These are phyloP conservation scores for Enoplosus armatus DNA, from an alignment of 2,797 vertebrate species.

Conservation along the genomic window DNA sequence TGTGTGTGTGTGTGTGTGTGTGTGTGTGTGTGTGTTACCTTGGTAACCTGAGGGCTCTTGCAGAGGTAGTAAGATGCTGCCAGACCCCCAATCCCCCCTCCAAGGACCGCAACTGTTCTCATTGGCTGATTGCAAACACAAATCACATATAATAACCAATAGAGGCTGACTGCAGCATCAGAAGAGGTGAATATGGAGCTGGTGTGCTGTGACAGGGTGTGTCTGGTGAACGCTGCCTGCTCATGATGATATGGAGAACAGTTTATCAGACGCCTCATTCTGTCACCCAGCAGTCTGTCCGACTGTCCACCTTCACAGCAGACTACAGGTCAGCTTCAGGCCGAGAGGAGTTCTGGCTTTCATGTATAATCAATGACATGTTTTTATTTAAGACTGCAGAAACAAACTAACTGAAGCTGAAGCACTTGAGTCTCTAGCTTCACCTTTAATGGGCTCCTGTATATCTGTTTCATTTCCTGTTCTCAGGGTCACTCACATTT, in stretches of 20 bases:
- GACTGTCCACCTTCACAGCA: neutral
- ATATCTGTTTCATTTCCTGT: too few relatives aligned
- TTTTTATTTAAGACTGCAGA: too few relatives aligned
- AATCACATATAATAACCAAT: neutral
- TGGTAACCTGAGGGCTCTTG: constrained; percentile 71
- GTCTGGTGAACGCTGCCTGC: constrained; percentile 19
- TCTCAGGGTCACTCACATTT: too few relatives aligned
- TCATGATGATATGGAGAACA: constrained; percentile 33
- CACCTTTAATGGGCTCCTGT: too few relatives aligned
- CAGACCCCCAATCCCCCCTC: constrained; percentile 79
- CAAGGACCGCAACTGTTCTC: constrained; percentile 76
- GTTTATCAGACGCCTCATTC: constrained; percentile 40
- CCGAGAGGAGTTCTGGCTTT: too few relatives aligned
- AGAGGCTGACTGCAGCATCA: neutral
- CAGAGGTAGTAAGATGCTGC: constrained; percentile 77
- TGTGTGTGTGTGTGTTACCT: constrained; percentile 63
- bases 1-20: constrained; percentile 13
- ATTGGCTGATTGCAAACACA: constrained; percentile 57
- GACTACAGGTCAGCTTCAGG: too few relatives aligned
- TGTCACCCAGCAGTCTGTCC: neutral
- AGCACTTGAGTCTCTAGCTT: too few relatives aligned
- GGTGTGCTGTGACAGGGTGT: constrained; percentile 31
- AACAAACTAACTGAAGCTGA: too few relatives aligned
- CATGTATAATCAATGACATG: too few relatives aligned
- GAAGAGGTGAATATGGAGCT: neutral